Evolutionary conservation across 1,140 invertebrate genomes (phyloP).

Genomic region (Pseudomyrmex flavicornis): DNA sequence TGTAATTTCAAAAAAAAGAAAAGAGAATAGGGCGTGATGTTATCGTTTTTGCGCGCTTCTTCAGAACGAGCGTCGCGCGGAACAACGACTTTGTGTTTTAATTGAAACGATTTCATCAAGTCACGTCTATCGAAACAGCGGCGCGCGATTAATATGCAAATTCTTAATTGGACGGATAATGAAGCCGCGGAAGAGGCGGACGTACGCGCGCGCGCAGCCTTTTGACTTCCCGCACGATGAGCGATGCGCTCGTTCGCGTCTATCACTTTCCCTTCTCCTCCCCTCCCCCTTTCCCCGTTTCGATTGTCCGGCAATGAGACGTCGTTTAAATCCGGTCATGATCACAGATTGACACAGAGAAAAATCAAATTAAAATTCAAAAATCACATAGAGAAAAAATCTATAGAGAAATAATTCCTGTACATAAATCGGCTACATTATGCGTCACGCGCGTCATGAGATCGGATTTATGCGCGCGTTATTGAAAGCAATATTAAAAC

Average conservation of each 20-base stretch:
- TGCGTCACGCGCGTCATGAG: too few relatives aligned
- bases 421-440: not conserved
- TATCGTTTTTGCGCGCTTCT: conserved; percentile 40
- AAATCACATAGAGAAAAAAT: not conserved
- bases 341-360: conserved; percentile 1
- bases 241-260: not conserved
- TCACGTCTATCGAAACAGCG: conserved; percentile 66
- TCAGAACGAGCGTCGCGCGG: conserved; percentile 5
- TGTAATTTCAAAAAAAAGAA: conserved; percentile 38
- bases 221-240: conserved; percentile 6
- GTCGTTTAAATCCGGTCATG: not conserved
- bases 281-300: not conserved
- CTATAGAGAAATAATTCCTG: not conserved
- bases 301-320: not conserved
- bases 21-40: not conserved
- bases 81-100: conserved; percentile 58
- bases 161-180: conserved; percentile 74
- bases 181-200: conserved; percentile 30
- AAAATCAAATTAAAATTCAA: not conserved
- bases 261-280: not conserved
- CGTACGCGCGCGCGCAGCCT: too few relatives aligned
- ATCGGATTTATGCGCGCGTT: too few relatives aligned
- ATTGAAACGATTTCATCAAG: conserved; percentile 73
- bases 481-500: not conserved
- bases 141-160: conserved; percentile 72